Base-by-base conservation (phyloP, 1,140 invertebrate species). In the Yoshiicerus persimilis region DNA sequence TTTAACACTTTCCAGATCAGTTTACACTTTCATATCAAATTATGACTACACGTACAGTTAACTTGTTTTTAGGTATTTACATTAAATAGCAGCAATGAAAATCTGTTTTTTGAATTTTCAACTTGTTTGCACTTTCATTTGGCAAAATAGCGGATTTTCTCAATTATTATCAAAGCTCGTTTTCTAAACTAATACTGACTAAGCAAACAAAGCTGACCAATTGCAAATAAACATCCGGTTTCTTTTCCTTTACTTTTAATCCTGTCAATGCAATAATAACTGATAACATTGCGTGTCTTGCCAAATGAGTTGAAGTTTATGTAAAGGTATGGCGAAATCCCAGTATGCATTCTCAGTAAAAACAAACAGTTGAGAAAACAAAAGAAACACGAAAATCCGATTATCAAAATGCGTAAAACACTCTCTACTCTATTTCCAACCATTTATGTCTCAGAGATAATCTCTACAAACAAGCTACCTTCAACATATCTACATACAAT, bases 1-100 rank as follows among this genome's bases (percentile, higher is more conserved):
- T 80, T 80, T 80, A 80, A n/a, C 75, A 80, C 75, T 80, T 80
- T 80, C 75, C 32, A 32, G 75, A 80, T 80, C 8, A n/a, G 9
- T 36, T 36, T 36, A 38, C 30, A 38, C 32, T 36, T 36, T 80
- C 75, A 80, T 34, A 80, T n/a, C 4, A 77, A 34, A 34, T 30
- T 30, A 20, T 80, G 30, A 9, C 4, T 75, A 75, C 4, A 75
- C 32, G 32, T 80, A 38, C 30, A n/a, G 32, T 80, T 38, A 38
- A 36, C 32, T 34, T 77, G 27, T 34, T 34, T 66, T 27, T 66
- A 66, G 64, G 64, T n/a, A 66, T 25, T 27, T 66, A n/a, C n/a
- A 23, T 25, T 66, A 5, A 5, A 16, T 56, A 56, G 2, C n/a
- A 56, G 20, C 16, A 0, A 16, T 56, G n/a, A 56, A 56, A 56